Percentiles rank a stretch among this genome's conserved stretches.
Conservation (phyloP, 1,140 invertebrate species). For the Palaemon carinicauda region DNA sequence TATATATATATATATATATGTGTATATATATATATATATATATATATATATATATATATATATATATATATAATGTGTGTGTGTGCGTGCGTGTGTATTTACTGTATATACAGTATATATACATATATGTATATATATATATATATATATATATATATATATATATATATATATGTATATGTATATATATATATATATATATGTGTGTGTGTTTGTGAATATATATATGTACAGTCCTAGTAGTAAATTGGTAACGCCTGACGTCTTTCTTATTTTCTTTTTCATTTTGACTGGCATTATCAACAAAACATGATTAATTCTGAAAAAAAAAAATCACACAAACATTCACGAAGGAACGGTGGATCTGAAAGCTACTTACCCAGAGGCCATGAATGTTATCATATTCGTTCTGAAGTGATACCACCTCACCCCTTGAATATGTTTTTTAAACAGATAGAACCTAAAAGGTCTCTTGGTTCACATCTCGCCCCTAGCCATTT, state of each 20-base stretch:
- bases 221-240: neutral
- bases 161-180: neutral
- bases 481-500: too few species aligned
- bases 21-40: neutral
- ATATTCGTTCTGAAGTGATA: too few species aligned
- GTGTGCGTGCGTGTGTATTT: neutral
- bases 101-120: neutral
- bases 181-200: neutral
- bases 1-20: neutral
- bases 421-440: too few species aligned
- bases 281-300: too few species aligned
- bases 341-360: neutral
- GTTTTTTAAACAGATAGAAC: too few species aligned
- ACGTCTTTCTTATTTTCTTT: too few species aligned
- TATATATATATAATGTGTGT: neutral
- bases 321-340: neutral
- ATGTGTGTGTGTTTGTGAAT: neutral
- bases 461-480: too few species aligned
- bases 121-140: neutral
- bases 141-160: neutral
- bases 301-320: too few species aligned
- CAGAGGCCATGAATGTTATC: neutral
- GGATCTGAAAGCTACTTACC: neutral
- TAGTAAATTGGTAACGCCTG: too few species aligned
- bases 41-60: conserved; percentile 17